Conservation (phyloP, 2,797 vertebrate genomes). For the Pristis pectinata region DNA sequence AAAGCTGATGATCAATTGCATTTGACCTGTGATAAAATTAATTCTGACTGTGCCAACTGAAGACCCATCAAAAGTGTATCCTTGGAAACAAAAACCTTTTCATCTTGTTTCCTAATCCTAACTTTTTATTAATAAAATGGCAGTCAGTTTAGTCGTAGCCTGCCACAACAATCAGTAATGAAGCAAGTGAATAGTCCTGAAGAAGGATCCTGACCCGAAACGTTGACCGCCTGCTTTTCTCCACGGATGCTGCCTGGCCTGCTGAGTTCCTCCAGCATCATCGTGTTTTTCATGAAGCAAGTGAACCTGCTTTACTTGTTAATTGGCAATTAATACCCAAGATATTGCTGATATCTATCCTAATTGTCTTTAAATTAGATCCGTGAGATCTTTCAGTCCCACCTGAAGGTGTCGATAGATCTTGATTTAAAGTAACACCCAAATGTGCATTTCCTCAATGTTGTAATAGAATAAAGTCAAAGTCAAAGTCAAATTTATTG, state of each 20-base stretch:
- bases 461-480: background rate
- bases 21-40: background rate
- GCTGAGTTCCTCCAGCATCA: too few relatives aligned
- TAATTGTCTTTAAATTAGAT: background rate
- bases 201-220: too few relatives aligned
- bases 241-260: too few relatives aligned
- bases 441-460: background rate
- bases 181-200: background rate
- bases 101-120: background rate
- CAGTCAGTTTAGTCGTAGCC: background rate
- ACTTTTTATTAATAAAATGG: background rate
- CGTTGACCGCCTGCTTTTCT: too few relatives aligned
- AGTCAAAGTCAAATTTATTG: too few relatives aligned
- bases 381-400: background rate
- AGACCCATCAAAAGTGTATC: background rate
- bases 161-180: background rate
- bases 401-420: background rate
- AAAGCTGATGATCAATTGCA: background rate
- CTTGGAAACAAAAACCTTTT: background rate
- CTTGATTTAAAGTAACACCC: background rate
- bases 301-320: background rate
- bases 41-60: background rate
- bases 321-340: background rate
- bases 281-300: too few relatives aligned
- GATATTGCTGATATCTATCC: background rate